These are phyloP conservation scores for Lucilia sericata DNA, from an alignment of 1,140 invertebrate species.

Conservation along the genomic window DNA sequence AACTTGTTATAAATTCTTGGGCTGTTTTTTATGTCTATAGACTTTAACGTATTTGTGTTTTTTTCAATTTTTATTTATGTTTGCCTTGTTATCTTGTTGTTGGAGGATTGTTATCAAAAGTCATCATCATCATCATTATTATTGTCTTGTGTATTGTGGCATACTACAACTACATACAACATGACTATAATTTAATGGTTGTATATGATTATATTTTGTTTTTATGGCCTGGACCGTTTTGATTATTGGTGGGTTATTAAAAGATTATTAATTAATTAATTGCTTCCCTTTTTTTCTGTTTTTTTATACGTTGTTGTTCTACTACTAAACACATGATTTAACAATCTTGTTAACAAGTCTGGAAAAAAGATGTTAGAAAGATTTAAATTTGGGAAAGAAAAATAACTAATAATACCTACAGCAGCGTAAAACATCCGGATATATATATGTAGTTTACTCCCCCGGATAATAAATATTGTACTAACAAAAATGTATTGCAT, in stretches of 20 bases:
- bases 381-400: not conserved
- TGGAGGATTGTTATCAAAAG: conserved; percentile 40
- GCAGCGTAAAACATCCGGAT: no score
- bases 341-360: conserved; percentile 34
- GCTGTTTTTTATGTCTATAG: not conserved
- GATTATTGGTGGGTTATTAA: conserved; percentile 38
- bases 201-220: conserved; percentile 9
- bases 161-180: not conserved
- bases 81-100: conserved; percentile 36
- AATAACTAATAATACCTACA: not conserved
- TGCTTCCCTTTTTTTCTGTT: conserved; percentile 22
- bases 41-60: not conserved
- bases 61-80: conserved; percentile 7
- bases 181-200: not conserved
- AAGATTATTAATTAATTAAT: conserved; percentile 44
- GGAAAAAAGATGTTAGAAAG: not conserved
- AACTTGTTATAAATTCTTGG: conserved; percentile 37
- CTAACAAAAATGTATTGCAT: no score
- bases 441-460: not conserved
- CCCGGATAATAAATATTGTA: no score
- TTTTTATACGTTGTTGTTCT: not conserved
- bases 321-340: conserved; percentile 12
- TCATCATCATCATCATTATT: conserved; percentile 31
- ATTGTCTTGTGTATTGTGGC: conserved; percentile 23
- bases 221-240: not conserved